Base-by-base conservation (phyloP, 2,888 invertebrate genomes). In the Ethmia dodecea region DNA sequence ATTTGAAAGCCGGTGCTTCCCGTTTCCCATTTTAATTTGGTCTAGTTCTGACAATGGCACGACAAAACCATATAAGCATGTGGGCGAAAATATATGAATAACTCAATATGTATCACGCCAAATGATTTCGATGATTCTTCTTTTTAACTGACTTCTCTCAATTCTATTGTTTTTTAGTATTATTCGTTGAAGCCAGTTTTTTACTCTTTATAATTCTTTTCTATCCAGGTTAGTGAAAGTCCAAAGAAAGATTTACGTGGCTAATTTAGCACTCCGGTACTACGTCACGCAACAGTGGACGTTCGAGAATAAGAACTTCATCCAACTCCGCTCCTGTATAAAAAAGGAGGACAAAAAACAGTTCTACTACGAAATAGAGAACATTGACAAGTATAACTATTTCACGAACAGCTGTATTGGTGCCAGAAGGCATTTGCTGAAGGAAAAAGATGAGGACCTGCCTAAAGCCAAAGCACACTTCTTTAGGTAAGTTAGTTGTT, bases 231-330 rank as follows among this genome's bases (percentile, higher is more conserved):
- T 97, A 40, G 72, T 95, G 6, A 92, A 89, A 69, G 62, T 96
- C 14, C 96, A 97, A 61, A 88, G 92, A n/a, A 91, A 91, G 48
- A 91, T 97, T 31, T 95, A 92, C 69, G 89, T 88, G 13, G 92
- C 95, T 0, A 91, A 92, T 55, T 78, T 86, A 34, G 93, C 93
- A 0, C 64, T 97, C 2, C 80, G 89, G 9, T 93, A 92, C 65
- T 97, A 95, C 60, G 86, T 93, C 1, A 88, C 86, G 0, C 90
- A 93, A 52, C 89, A 93, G 45, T 98, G 97, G 97, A 77, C 76
- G 0, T 95, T 96, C 54, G 67, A 76, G 29, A 94, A 93, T 47
- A 61, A 83, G 0, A 92, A 92, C 48, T 78, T 90, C 33, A 46
- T 88, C 3, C 60, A 57, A 0, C 72, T 93, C n/a, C 78, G 89